Evolutionary conservation across 2,797 vertebrate genomes (phyloP).

Genomic region (Syngnathus acus): DNA sequence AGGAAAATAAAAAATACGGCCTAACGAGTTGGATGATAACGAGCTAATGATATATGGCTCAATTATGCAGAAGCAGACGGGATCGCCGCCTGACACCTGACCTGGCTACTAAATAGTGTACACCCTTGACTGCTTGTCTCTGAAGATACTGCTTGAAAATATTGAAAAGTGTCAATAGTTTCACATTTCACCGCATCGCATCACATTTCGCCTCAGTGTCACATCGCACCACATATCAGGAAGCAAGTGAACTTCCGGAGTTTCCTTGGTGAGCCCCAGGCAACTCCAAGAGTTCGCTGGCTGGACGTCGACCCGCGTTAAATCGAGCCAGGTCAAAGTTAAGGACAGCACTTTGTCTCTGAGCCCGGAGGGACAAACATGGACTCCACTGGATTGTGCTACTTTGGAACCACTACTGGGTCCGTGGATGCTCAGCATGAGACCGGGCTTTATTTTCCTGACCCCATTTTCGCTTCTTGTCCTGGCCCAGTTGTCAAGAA

Average conservation of each 20-base stretch:
- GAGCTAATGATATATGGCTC: background rate
- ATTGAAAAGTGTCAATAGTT: background rate
- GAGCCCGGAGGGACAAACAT: background rate
- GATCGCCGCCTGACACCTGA: background rate
- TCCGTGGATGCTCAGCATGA: background rate
- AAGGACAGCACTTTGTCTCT: background rate
- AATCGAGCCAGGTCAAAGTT: background rate
- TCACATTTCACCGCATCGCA: background rate
- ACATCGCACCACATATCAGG: background rate
- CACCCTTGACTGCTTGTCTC: background rate
- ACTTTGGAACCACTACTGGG: background rate
- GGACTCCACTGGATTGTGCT: background rate
- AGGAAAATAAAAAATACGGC: conserved; percentile 11
- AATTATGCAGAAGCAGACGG: conserved; percentile 5
- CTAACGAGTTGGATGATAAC: conserved; percentile 22
- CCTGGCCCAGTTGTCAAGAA: no score
- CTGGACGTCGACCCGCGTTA: background rate
- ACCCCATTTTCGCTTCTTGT: background rate
- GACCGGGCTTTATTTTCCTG: background rate
- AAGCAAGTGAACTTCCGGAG: background rate
- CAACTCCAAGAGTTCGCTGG: background rate
- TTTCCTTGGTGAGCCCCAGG: background rate
- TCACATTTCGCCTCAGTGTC: background rate
- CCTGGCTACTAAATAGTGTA: background rate
- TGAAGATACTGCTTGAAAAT: no score